Percentiles rank a stretch among this genome's conserved stretches.
phyloP scores from a whole-genome alignment of 2,888 invertebrate genomes.

The Chymomyza amoena region DNA sequence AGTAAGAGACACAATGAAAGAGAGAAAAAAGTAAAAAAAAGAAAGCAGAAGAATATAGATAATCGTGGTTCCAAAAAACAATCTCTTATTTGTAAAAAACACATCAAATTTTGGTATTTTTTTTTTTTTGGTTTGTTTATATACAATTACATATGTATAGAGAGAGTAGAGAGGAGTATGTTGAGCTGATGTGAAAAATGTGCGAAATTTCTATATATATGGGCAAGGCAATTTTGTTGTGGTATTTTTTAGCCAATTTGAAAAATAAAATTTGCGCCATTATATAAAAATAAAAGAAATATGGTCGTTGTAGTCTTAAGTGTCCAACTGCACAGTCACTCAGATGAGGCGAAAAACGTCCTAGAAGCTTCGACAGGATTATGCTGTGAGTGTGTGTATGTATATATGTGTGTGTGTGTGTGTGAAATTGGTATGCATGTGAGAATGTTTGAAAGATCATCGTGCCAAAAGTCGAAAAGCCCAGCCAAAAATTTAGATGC shows the following conservation, averaged over 20 bases:
- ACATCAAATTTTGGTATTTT: background rate
- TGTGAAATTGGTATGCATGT: too few relatives aligned
- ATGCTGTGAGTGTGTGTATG: background rate
- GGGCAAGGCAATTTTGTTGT: background rate
- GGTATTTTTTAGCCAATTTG: background rate
- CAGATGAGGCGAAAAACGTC: background rate
- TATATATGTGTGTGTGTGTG: background rate
- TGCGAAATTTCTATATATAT: background rate
- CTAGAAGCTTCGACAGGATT: background rate
- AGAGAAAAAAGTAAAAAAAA: slow-evolving; percentile 49
- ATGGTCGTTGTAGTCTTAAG: too few relatives aligned
- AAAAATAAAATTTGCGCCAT: background rate
- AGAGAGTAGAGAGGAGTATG: background rate
- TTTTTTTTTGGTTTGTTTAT: background rate
- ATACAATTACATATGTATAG: slow-evolving; percentile 8
- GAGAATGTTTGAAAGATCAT: background rate
- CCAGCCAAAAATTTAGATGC: too few relatives aligned
- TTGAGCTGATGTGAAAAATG: background rate
- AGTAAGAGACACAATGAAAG: slow-evolving; percentile 50
- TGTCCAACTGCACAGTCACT: background rate
- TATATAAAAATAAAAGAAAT: too few relatives aligned
- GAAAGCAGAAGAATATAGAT: slow-evolving; percentile 36
- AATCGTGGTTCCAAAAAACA: background rate
- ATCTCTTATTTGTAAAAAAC: slow-evolving; percentile 7
- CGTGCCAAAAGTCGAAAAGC: too few relatives aligned